Percentiles rank a stretch among this genome's conserved stretches.
Evolutionary conservation across 2,113 vertebrate genomes (phyloP).

Genomic region (Meles meles): DNA sequence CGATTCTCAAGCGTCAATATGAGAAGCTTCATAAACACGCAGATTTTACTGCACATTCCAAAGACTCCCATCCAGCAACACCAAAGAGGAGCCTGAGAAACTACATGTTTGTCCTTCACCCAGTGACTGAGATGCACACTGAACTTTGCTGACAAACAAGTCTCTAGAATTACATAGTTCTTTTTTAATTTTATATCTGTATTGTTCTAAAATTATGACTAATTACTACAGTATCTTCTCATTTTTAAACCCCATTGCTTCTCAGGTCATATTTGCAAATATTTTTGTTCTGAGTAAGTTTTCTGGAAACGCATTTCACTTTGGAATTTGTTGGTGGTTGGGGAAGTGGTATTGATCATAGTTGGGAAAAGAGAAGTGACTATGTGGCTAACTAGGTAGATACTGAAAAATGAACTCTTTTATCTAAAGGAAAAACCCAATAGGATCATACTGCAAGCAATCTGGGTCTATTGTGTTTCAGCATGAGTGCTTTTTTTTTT

Average conservation of each 20-base stretch:
- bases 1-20: neutral
- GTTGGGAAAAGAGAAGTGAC: neutral
- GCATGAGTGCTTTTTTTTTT: neutral
- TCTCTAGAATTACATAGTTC: neutral
- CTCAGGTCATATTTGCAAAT: neutral
- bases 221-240: neutral
- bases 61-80: neutral
- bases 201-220: neutral
- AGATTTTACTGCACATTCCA: neutral
- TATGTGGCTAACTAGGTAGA: neutral
- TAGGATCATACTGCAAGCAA: neutral
- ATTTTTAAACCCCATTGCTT: neutral
- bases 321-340: neutral
- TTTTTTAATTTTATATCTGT: neutral
- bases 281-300: neutral
- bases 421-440: neutral
- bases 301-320: neutral
- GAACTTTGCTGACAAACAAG: neutral
- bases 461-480: neutral
- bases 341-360: neutral
- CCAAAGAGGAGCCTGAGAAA: neutral
- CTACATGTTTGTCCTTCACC: neutral
- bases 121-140: neutral
- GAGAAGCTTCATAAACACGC: neutral
- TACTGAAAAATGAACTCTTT: neutral